These are phyloP conservation scores for Rhinogobio ventralis DNA, from an alignment of 2,797 vertebrate species.

Conservation along the genomic window DNA sequence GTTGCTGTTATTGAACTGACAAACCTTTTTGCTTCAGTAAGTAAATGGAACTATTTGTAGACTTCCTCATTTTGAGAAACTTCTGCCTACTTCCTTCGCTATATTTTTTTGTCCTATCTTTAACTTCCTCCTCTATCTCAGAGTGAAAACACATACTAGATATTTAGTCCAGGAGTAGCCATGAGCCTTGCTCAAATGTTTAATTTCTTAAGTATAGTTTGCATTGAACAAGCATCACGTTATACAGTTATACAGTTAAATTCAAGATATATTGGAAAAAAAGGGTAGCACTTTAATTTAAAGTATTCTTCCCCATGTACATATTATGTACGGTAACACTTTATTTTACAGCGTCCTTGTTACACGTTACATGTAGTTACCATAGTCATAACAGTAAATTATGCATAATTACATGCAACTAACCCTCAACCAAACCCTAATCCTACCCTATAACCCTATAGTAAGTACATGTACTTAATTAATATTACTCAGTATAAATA, in stretches of 20 bases:
- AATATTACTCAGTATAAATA: no score
- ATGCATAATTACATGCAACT: no score
- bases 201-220: neutral
- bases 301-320: neutral
- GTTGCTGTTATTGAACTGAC: neutral
- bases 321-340: no score
- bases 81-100: conserved; percentile 78
- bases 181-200: neutral
- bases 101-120: conserved; percentile 63
- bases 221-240: neutral
- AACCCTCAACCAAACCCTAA: no score
- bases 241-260: neutral
- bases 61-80: conserved; percentile 81
- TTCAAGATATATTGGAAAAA: neutral
- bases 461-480: no score
- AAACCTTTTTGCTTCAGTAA: conserved; percentile 36
- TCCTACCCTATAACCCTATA: no score
- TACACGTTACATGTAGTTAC: no score
- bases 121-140: conserved; percentile 74
- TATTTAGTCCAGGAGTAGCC: conserved; percentile 7
- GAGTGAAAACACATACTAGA: conserved; percentile 65
- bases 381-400: no score
- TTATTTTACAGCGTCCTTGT: no score
- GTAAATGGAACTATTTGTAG: conserved; percentile 60
- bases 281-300: no score